These are phyloP conservation scores for Magallana nippona DNA, from an alignment of 2,888 invertebrate species.

Conservation along the genomic window DNA sequence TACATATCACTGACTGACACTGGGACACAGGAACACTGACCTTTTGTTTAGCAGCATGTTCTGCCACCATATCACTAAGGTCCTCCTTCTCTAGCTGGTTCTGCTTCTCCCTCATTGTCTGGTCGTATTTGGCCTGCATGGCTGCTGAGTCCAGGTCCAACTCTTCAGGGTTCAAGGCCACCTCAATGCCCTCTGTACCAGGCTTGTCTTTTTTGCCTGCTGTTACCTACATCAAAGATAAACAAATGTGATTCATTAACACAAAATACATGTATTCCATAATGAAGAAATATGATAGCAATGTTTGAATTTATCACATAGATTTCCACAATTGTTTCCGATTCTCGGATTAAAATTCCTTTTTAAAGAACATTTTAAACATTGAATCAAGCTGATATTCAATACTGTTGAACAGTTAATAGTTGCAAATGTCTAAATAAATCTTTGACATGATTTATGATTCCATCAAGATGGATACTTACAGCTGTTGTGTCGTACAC, in stretches of 20 bases:
- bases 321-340: no score
- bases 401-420: no score
- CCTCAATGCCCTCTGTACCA: slow-evolving; percentile 86
- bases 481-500: slow-evolving; percentile 94
- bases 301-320: no score
- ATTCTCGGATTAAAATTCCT: no score
- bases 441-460: no score
- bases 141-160: slow-evolving; percentile 96
- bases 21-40: slow-evolving; percentile 72
- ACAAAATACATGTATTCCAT: no score
- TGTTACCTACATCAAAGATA: slow-evolving; percentile 46
- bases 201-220: slow-evolving; percentile 66
- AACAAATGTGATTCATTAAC: no score
- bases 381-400: no score
- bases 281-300: no score
- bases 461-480: slow-evolving; percentile 50
- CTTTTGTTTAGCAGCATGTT: slow-evolving; percentile 97
- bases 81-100: slow-evolving; percentile 94
- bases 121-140: slow-evolving; percentile 92
- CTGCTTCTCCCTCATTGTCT: slow-evolving; percentile 95
- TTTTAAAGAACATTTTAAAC: no score
- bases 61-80: slow-evolving; percentile 98
- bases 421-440: no score
- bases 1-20: no score
- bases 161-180: slow-evolving; percentile 98